Evolutionary conservation across 2,113 vertebrate genomes (phyloP), one percentile per base, ranked within the genome.

Genomic region (Planiliza haematocheilus): DNA sequence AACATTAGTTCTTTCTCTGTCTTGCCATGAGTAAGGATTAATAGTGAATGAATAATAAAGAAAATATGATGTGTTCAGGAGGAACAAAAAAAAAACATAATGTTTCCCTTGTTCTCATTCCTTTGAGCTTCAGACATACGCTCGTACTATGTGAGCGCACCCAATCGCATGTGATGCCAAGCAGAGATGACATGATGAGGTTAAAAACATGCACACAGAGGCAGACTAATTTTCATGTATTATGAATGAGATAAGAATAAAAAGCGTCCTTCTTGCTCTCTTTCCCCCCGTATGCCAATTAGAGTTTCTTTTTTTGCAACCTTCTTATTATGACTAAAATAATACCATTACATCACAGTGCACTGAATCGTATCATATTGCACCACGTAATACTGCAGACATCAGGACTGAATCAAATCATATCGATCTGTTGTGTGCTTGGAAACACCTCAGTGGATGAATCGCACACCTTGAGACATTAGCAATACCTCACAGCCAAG

Each of bases 371-470:
- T 67, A 76, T 76, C 50, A 70, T 71, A 72, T 50, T 70, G 59
- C 64, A 37, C 7, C 24, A 24, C 18, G 58, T 70, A 18, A 70
- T 12, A 11, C 63, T 49, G 52, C 45, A 50, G 70, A 66, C 63
- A 70, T 68, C 43, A 39, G 20, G 53, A 49, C 61, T 60, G 67
- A 82, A 77, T 82, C 75, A 70, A 77, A 79, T 66, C 10, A 4
- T 55, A 82, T 85, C 34, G 64, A 77, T 82, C 61, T 77, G 79
- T 66, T 80, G 60, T 65, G 72, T 82, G 55, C 64, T 77, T 65
- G 70, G 56, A 81, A 66, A 56, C 53, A 37, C 70, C 70, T 81
- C 56, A 41, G 70, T 43, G 36, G 70, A 78, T 61, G 56, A 64
- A 46, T 46, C 65, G 41, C 36, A 7, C 69, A 43, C n/a, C 34